Base-by-base conservation (phyloP, 2,888 invertebrate species). In the Leucophenga maculata region DNA sequence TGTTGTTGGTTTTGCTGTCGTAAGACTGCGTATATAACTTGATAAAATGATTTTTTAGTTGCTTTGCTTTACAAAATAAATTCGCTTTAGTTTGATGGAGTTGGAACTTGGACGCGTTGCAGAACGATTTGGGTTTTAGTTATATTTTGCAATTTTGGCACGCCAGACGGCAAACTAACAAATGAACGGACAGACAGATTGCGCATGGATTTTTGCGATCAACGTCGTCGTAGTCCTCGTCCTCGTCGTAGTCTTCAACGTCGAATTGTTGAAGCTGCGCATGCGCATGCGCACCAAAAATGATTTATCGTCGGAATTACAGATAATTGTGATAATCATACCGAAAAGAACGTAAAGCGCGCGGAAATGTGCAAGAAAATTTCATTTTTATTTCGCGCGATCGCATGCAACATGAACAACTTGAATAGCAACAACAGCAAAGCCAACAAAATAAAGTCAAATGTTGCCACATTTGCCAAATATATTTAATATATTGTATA, bases 261-360 rank as follows among this genome's bases (percentile, higher is more conserved):
- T 22, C 54, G 54, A 18, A 55, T 11, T 22, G 20, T 55, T 75
- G 69, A 68, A 72, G 74, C 75, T 75, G 14, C 13, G 48, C n/a
- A n/a, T n/a, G n/a, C 48, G 48, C 32, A 52, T 54, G 57, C 48
- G 75, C 74, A 82, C 76, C 62, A 78, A 79, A 83, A 85, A 82
- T 86, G 86, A 86, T 85, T 86, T 86, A 85, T 86, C 80, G 85
- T 79, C 79, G 76, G 84, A 85, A 85, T 85, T 85, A 83, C 79
- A 84, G 83, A 86, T 85, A 86, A 85, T 85, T 85, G 85, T 86
- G 84, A 86, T 85, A 85, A 85, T 86, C 79, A 81, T 80, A 83
- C 81, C 77, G 75, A 80, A 75, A 76, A 75, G 77, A 80, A 76
- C 80, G 80, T 80, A 62, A 52, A 54, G 73, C 54, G 65, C 67